Evolutionary conservation across 2,113 vertebrate genomes (phyloP), one percentile per base, ranked within the genome.

Genomic region (Oreotrochilus melanogaster): DNA sequence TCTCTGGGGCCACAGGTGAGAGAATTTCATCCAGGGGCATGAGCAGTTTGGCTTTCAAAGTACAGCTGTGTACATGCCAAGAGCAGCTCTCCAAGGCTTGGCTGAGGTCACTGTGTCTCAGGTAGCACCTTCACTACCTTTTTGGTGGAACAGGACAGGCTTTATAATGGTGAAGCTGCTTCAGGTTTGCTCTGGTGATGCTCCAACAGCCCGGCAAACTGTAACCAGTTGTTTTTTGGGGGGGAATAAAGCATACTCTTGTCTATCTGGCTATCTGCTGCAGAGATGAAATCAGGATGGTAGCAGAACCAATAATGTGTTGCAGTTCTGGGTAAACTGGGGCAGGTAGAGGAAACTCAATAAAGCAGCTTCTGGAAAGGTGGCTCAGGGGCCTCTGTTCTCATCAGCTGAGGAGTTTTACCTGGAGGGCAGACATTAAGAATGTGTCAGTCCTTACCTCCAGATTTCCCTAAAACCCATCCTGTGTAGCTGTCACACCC

Each of bases 1-100:
- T 37, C 78, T 72, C 64, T 1, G 5, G 45, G 43, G 15, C 0
- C 1, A 53, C 0, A 2, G 8, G 57, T 8, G 30, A 42, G 31
- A 31, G 42, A 54, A n/a, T 16, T 64, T 57, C 64, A 42, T 28
- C 15, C 37, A 17, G 4, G 10, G 43, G 6, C 18, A 35, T 13
- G 22, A 69, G 35, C 35, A 33, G 35, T 13, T 53, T 27, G 53
- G n/a, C 43, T 58, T 33, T 51, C 33, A 10, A 3, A 27, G 3
- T 39, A 39, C 39, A 39, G 39, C 39, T 39, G 11, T 39, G 39
- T 39, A 11, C 39, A 7, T 33, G 11, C 51, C 18, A 75, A 28
- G 75, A 70, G 19, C 3, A 6, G 10, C 8, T 58, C 65, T 78
- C 43, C 58, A 31, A 50, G 60, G 7, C 54, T 90, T 17, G 39